Percentiles rank a stretch among this genome's conserved stretches.
Evolutionary conservation across 2,797 vertebrate genomes (phyloP).

Genomic region (Notoglanidium macrostoma): DNA sequence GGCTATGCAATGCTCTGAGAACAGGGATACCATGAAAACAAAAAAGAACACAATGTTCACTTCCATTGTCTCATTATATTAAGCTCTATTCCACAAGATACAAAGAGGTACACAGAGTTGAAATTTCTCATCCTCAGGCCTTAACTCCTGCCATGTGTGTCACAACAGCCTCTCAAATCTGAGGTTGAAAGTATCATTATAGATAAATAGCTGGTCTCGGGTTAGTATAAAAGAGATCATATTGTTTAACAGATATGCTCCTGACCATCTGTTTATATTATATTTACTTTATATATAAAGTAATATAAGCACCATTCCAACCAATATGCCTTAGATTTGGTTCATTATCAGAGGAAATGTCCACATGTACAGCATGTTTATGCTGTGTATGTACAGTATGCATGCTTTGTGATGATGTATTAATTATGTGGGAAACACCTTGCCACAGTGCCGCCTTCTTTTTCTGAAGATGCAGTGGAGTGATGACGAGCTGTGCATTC

Average conservation of each 20-base stretch:
- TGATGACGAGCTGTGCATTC: conserved; percentile 49
- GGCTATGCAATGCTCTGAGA: neutral
- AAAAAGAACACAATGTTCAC: conserved; percentile 34
- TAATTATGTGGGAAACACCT: conserved; percentile 52
- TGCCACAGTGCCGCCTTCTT: conserved; percentile 23
- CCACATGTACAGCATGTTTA: neutral
- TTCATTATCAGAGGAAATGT: neutral
- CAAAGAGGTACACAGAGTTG: neutral
- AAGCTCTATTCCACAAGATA: neutral
- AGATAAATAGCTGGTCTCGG: neutral
- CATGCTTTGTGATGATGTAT: neutral
- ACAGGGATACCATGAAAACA: neutral
- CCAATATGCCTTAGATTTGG: neutral
- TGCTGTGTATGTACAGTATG: neutral
- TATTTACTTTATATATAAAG: neutral
- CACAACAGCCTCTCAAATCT: neutral
- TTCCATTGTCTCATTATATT: neutral
- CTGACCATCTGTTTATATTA: neutral
- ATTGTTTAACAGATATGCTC: neutral
- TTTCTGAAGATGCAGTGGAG: conserved; percentile 57
- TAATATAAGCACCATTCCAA: neutral
- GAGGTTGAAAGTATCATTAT: neutral
- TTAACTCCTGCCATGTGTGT: neutral
- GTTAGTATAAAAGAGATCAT: neutral
- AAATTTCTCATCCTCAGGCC: neutral